Evolutionary conservation across 2,888 invertebrate species (phyloP), one percentile per base, ranked within the genome.

Genomic region (Tillus elongatus): DNA sequence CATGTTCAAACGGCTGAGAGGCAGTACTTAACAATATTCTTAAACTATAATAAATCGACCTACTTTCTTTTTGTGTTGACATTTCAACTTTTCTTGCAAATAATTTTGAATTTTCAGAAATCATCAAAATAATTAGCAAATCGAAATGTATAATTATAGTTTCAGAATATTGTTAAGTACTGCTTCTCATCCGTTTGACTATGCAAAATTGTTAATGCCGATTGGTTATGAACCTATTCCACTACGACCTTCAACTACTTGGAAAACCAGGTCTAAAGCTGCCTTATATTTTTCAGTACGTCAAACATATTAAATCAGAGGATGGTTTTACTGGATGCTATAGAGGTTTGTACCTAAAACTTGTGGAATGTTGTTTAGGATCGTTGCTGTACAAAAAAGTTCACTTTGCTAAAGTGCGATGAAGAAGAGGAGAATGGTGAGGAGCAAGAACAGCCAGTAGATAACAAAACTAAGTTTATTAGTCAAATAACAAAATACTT

Each of bases 281-380:
- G 64, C 92, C 93, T 47, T 92, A 89, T 68, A 80, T 89, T 86
- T n/a, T 91, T 64, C 80, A 86, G 68, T 93, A 93, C 67, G 75
- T 85, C 84, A 81, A 78, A 52, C 80, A 85, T 64, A 90, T 93
- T 51, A 85, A 83, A 60, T 73, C 71, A 43, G 75, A 83, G 14
- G 92, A 92, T 70, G 93, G 93, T 16, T 77, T 89, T 53, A 64
- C 75, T 49, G 93, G 92, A 8, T 82, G 89, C 63, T 95, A 90
- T 65, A 77, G 83, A 50, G 93, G 92, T 0, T 64, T 92, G 34
- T 72, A 80, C 3, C 86, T 92, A 2, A 81, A 84, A 65, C 63
- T 92, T 75, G 82, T 45, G 85, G 87, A 3, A 76, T 81, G 45
- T 65, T 85, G 34, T 70, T 84, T 2, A 78, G 79, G 53, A 75